phyloP scores from a whole-genome alignment of 2,113 vertebrate species.

The Etheostoma cragini region DNA sequence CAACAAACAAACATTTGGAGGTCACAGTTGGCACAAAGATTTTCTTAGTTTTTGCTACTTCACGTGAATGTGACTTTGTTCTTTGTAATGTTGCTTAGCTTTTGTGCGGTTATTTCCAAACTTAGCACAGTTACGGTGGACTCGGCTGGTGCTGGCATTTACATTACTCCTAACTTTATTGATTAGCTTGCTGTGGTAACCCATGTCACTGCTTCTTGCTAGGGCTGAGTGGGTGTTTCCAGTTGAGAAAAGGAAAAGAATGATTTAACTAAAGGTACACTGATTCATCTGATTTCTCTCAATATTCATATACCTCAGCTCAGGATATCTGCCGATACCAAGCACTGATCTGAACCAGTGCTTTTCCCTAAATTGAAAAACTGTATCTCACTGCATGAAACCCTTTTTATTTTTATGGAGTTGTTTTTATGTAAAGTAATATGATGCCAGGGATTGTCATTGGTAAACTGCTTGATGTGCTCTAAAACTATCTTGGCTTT shows the following conservation, averaged over 20 bases:
- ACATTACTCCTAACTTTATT: too few relatives aligned
- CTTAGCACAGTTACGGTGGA: too few relatives aligned
- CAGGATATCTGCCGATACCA: background rate
- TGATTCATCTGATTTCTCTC: background rate
- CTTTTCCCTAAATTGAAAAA: background rate
- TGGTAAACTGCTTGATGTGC: conserved; percentile 44
- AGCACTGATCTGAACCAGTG: background rate
- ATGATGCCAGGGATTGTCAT: background rate
- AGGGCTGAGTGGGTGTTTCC: too few relatives aligned
- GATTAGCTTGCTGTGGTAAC: too few relatives aligned
- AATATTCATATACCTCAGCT: background rate
- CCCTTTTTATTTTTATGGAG: background rate
- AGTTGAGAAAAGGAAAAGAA: too few relatives aligned
- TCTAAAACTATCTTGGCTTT: conserved; percentile 12
- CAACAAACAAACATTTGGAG: background rate
- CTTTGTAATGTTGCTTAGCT: too few relatives aligned
- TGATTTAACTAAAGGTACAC: background rate
- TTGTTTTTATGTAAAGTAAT: background rate
- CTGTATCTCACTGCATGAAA: background rate
- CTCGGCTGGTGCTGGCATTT: too few relatives aligned
- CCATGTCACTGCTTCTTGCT: too few relatives aligned
- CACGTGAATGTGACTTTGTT: background rate
- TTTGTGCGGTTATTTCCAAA: too few relatives aligned
- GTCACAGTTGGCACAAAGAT: background rate
- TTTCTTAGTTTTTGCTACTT: background rate